Conservation (phyloP, 2,113 vertebrate genomes). For the Isurus oxyrinchus region DNA sequence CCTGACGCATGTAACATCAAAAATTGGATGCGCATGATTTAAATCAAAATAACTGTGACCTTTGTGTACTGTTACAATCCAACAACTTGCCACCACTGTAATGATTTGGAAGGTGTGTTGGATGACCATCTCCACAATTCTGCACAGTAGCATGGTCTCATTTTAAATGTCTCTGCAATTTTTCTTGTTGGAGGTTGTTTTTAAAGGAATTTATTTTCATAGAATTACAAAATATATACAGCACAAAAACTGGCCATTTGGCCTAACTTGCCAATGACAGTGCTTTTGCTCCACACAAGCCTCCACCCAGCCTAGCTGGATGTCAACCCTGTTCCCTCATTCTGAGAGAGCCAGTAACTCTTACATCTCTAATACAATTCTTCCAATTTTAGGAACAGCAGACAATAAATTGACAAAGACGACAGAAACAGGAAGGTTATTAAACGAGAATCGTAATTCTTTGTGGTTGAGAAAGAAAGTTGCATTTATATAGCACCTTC, state of each 20-base stretch:
- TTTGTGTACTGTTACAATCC: slow-evolving; percentile 1
- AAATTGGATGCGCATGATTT: not conserved
- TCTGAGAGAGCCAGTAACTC: not conserved
- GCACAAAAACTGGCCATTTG: too few species aligned
- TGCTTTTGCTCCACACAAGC: too few species aligned
- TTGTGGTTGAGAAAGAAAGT: not conserved
- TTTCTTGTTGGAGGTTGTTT: not conserved
- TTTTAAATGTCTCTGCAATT: not conserved
- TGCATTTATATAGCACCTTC: not conserved
- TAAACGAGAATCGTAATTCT: not conserved
- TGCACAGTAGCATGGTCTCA: too few species aligned
- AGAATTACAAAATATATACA: not conserved
- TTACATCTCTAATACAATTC: not conserved
- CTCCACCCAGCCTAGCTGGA: not conserved
- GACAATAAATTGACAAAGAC: not conserved
- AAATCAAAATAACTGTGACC: not conserved
- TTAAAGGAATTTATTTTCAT: not conserved
- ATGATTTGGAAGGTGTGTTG: not conserved
- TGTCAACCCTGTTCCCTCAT: not conserved
- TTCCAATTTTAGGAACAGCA: not conserved
- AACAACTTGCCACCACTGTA: not conserved
- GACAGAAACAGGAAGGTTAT: not conserved
- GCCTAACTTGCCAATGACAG: too few species aligned
- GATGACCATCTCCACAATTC: not conserved
- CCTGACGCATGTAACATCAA: not conserved